Base-by-base conservation (phyloP, 2,888 invertebrate species). In the Chloroclystis v-ata region DNA sequence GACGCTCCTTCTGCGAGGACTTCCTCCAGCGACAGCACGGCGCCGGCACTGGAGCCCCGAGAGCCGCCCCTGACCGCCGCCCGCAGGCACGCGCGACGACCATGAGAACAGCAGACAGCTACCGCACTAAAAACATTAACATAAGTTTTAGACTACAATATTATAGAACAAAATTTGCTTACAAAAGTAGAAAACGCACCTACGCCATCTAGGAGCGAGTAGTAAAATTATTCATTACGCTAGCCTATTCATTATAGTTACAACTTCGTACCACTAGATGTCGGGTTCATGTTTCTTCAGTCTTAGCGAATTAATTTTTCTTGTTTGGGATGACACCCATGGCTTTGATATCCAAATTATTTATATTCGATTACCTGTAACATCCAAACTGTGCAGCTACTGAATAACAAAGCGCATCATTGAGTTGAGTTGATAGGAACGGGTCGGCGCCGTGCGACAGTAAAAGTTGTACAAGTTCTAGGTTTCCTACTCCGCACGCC, bases 41-140 rank as follows among this genome's bases (percentile, higher is more conserved):
- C 95, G 28, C 80, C 75, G 61, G 95, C 94, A 13, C 74, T 60
- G 47, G 57, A 65, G 91, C 89, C 66, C 74, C 91, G 57, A 79
- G 92, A 43, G 81, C 91, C 55, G 90, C 92, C 57, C 87, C 58
- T 91, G 83, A 82, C 79, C 0, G 79, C 82, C 60, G 95, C 94
- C 48, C 95, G 93, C 33, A 97, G 82, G 54, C 94, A 92, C 0
- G 91, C 89, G 40, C 96, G 89, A 42, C 96, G 95, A 0, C 97
- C 97, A 73, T 97, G 96, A 0, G 95, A 93, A 26, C 97, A 95
- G 14, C 97, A 96, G 8, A 97, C 95, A 0, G 96, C 95, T 64
- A 97, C 93, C 26, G 97, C 94, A 71, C 95, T 94, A 66, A 14
- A 30, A n/a, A n/a, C n/a, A 29, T 52, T 24, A 24, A 24, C 24